Evolutionary conservation across 2,113 vertebrate species (phyloP), one percentile per base, ranked within the genome.

Genomic region (Anoplopoma fimbria): DNA sequence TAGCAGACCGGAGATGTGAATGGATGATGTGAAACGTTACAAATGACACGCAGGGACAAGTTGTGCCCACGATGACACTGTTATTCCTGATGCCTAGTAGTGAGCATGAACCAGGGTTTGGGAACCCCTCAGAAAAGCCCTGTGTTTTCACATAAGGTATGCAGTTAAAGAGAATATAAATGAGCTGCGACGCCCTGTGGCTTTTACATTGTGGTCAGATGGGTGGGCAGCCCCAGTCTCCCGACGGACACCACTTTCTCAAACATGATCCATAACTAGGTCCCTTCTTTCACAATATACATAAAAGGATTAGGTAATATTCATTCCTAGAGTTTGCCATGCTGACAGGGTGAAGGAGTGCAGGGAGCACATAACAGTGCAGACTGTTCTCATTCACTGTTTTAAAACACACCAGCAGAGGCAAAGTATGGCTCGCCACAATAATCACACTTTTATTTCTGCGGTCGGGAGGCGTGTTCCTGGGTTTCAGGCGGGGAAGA

Each of bases 1-100:
- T 65, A 67, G 75, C 60, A 67, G 82, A 88, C 68, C 1, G 42
- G 69, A 86, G 75, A 89, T 23, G 60, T 62, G 74, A 88, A 85
- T 69, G 69, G 71, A 89, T 85, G 82, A 88, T 49, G 78, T 89
- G 86, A 79, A 86, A 87, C 2, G n/a, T 78, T 79, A 88, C 80
- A 88, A 80, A 82, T 68, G 86, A 79, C 82, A 64, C 38, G 51
- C 71, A 62, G 51, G 69, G 67, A 86, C 74, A 71, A 53, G 27
- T 42, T 61, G 74, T 75, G 38, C 71, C 67, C 36, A 55, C 51
- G 79, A 86, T 60, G 72, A 63, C 57, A 79, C 49, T 29, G 74
- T 76, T 91, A 89, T 90, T 85, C 83, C 83, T 60, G 64, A 85
- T 75, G 42, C 45, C 61, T 57, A n/a, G n/a, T n/a, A n/a, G n/a